Conservation (phyloP, 2,113 vertebrate species). For the Xiphorhynchus elegans region DNA sequence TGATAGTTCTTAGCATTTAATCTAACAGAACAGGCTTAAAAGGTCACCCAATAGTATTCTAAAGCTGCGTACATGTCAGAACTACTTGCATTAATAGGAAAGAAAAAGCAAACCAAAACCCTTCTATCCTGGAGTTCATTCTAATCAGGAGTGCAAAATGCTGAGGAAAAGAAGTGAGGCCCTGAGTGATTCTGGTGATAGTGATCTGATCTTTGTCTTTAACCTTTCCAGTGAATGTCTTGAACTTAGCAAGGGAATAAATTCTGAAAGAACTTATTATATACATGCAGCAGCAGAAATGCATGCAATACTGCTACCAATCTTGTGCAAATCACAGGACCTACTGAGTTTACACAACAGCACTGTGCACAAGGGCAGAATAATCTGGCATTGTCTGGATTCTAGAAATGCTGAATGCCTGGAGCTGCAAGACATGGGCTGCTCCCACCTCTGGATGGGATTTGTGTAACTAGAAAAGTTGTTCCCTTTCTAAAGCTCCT, state of each 20-base stretch:
- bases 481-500: not conserved
- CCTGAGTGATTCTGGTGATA: not conserved
- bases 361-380: not conserved
- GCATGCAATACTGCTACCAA: not conserved
- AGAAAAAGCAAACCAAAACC: rapidly evolving
- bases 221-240: not conserved
- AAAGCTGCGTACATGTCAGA: not conserved
- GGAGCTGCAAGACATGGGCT: not conserved
- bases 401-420: not conserved
- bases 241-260: not conserved
- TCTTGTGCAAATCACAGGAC: not conserved
- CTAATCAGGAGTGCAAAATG: not conserved
- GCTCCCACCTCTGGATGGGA: not conserved
- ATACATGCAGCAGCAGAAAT: not conserved
- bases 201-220: not conserved
- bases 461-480: not conserved
- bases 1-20: not conserved
- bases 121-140: not conserved
- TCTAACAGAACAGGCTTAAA: not conserved
- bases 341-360: not conserved
- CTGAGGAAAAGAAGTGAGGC: not conserved
- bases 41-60: not conserved
- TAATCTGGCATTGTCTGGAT: not conserved
- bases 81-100: not conserved
- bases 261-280: not conserved